phyloP scores from a whole-genome alignment of 1,140 invertebrate species.

The Drosophila arawakana region DNA sequence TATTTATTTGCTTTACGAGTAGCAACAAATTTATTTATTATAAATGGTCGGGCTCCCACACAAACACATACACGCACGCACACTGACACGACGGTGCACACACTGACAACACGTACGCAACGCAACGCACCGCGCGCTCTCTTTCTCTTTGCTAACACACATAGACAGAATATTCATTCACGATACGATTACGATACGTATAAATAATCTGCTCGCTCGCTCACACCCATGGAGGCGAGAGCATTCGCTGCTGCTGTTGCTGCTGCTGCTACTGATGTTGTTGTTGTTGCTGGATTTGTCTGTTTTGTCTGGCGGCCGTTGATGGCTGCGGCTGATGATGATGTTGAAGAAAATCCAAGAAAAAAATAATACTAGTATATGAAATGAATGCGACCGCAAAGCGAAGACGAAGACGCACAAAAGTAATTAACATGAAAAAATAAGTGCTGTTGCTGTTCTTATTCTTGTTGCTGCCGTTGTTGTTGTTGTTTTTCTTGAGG shows the following conservation, averaged over 20 bases:
- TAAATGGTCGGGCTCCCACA: slow-evolving; percentile 49
- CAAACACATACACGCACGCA: slow-evolving; percentile 24
- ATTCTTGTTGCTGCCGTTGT: slow-evolving; percentile 34
- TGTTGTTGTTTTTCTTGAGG: slow-evolving; percentile 33
- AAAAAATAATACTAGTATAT: slow-evolving; percentile 74
- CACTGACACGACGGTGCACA: slow-evolving; percentile 3
- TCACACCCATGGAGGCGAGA: slow-evolving; percentile 57
- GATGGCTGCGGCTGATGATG: slow-evolving; percentile 31
- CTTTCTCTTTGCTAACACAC: slow-evolving; percentile 46
- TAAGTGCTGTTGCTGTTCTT: slow-evolving; percentile 48
- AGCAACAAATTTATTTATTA: slow-evolving; percentile 52
- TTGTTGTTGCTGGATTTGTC: slow-evolving; percentile 30
- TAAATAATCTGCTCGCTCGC: slow-evolving; percentile 71
- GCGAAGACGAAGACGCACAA: slow-evolving; percentile 75
- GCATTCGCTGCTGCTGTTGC: slow-evolving; percentile 24
- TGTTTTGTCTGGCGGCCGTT: slow-evolving; percentile 31
- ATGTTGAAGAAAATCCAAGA: slow-evolving; percentile 67
- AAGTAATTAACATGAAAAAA: slow-evolving; percentile 70
- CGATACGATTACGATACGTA: slow-evolving; percentile 73
- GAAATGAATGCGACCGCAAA: slow-evolving; percentile 67
- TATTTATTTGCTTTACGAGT: slow-evolving; percentile 47
- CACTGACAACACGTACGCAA: slow-evolving; percentile 51
- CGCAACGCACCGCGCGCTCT: slow-evolving; percentile 47
- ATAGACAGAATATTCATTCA: slow-evolving; percentile 77
- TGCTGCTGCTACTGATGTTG: slow-evolving; percentile 5